A percentile compares a stretch with the other conserved stretches of the same genome.
Evolutionary conservation across 2,888 invertebrate species (phyloP).

Genomic region (Drosophila emarginata): DNA sequence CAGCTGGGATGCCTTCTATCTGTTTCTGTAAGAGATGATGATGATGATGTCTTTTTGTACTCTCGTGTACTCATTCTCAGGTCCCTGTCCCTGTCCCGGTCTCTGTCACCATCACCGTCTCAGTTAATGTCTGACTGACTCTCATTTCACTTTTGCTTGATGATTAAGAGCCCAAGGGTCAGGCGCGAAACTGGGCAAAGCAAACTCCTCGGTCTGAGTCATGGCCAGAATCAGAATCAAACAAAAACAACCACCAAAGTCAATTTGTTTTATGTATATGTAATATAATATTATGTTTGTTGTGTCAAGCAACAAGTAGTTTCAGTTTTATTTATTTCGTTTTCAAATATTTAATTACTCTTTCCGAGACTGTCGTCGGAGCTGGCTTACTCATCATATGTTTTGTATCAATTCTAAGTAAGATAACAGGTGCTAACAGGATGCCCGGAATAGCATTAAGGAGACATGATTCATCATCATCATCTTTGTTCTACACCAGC

Average conservation of each 20-base stretch:
- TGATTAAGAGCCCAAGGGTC: constrained; percentile 59
- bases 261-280: constrained; percentile 25
- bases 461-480: constrained; percentile 38
- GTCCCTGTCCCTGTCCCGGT: too few relatives aligned
- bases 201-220: constrained; percentile 56
- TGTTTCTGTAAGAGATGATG: constrained; percentile 20
- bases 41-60: constrained; percentile 14
- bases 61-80: constrained; percentile 39
- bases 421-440: constrained; percentile 40
- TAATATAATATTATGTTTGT: constrained; percentile 52
- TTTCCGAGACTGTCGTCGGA: constrained; percentile 36
- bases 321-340: constrained; percentile 50
- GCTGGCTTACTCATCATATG: constrained; percentile 38
- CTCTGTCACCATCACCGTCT: background rate
- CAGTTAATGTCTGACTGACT: constrained; percentile 43
- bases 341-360: constrained; percentile 75
- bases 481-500: background rate
- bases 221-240: constrained; percentile 50
- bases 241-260: constrained; percentile 42
- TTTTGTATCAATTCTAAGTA: constrained; percentile 21
- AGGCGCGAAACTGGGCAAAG: constrained; percentile 22
- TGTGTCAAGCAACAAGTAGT: constrained; percentile 67
- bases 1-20: constrained; percentile 36
- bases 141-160: constrained; percentile 65
- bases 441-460: constrained; percentile 42